phyloP scores from a whole-genome alignment of 2,888 invertebrate species.

The Sinotaia quadrata region DNA sequence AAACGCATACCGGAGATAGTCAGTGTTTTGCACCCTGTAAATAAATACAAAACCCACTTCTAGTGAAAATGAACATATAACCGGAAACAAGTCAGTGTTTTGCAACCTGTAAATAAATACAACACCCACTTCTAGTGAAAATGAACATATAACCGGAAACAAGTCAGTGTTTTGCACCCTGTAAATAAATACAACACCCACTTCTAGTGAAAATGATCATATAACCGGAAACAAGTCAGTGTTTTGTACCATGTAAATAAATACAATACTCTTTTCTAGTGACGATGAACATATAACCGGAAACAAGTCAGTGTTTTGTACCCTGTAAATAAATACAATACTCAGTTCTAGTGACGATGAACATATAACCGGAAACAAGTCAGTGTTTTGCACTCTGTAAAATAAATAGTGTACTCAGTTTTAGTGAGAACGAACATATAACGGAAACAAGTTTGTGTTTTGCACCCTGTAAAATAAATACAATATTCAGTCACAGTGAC shows the following conservation, averaged over 20 bases:
- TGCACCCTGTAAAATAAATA: too few species aligned
- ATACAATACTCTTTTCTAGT: background rate
- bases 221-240: too few species aligned
- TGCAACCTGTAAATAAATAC: constrained; percentile 57
- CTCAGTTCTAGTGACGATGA: too few species aligned
- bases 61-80: background rate
- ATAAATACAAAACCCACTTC: background rate
- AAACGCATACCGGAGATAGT: constrained; percentile 67
- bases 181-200: background rate
- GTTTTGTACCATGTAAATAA: constrained; percentile 63
- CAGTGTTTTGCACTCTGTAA: too few species aligned
- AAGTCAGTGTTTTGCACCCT: constrained; percentile 66
- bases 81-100: constrained; percentile 58
- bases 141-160: too few species aligned
- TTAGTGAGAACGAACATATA: too few species aligned
- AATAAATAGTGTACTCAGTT: too few species aligned
- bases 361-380: too few species aligned
- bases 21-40: constrained; percentile 65
- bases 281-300: background rate
- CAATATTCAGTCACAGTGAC: too few species aligned
- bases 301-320: too few species aligned
- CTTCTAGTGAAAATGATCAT: background rate
- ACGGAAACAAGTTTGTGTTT: too few species aligned
- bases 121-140: background rate
- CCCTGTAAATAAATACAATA: too few species aligned